A percentile compares a stretch with the other conserved stretches of the same genome.
Conservation (phyloP, 2,797 vertebrate genomes). For the Sebastes cheni region DNA sequence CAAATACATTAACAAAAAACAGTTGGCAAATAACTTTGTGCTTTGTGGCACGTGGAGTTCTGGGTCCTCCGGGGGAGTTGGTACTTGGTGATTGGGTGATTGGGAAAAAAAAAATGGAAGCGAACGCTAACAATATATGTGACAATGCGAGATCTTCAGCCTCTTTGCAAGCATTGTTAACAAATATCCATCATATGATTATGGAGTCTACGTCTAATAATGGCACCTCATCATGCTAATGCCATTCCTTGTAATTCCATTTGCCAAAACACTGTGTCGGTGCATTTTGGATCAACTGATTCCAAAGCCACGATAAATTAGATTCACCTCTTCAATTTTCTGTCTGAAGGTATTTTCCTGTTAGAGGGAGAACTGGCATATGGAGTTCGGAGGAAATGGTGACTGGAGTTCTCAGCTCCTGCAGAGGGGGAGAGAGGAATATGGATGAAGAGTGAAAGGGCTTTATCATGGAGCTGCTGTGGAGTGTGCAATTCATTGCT, state of each 20-base stretch:
- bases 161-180: neutral
- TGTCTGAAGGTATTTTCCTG: neutral
- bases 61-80: neutral
- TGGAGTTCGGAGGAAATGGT: neutral
- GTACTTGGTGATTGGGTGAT: neutral
- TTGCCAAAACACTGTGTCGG: neutral
- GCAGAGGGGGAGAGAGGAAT: neutral
- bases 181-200: neutral
- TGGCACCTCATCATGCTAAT: neutral
- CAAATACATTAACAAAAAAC: neutral
- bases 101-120: neutral
- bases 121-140: neutral
- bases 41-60: neutral
- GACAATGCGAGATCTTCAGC: neutral
- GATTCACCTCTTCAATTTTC: neutral
- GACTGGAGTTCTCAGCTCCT: neutral
- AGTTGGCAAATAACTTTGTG: neutral
- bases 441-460: slow-evolving; percentile 10
- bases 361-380: neutral
- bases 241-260: slow-evolving; percentile 4
- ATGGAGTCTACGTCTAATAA: neutral
- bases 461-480: slow-evolving; percentile 5
- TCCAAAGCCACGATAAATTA: neutral
- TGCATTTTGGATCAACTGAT: neutral
- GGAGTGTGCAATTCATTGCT: neutral